Evolutionary conservation across 2,113 vertebrate species (phyloP).

Genomic region (Caranx melampygus): DNA sequence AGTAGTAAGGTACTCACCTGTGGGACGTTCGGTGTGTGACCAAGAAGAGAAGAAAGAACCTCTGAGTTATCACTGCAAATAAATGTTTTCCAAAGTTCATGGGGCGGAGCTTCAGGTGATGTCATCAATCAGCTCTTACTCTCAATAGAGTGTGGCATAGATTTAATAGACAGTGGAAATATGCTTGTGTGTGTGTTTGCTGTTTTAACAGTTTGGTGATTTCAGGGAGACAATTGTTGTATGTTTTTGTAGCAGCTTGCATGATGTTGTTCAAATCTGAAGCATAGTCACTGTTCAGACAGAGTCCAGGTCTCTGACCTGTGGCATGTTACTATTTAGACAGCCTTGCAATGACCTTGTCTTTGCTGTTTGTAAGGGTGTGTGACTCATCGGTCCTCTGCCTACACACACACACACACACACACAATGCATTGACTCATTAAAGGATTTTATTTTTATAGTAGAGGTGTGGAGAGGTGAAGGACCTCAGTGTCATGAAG

Average conservation of each 20-base stretch:
- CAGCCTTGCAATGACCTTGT: slow-evolving; percentile 55
- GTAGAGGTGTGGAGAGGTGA: slow-evolving; percentile 41
- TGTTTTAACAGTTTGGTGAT: not conserved
- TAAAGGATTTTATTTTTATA: slow-evolving; percentile 47
- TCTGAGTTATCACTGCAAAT: not conserved
- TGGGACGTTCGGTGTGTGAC: slow-evolving; percentile 6
- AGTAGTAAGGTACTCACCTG: slow-evolving; percentile 45
- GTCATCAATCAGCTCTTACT: slow-evolving; percentile 8
- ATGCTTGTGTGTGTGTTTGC: not conserved
- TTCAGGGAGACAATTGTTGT: not conserved
- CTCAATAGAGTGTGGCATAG: not conserved
- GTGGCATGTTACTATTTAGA: slow-evolving; percentile 71
- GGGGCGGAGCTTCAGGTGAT: slow-evolving; percentile 71
- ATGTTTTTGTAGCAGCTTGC: not conserved
- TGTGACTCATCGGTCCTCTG: slow-evolving; percentile 74
- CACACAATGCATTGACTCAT: not conserved
- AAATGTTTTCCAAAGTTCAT: slow-evolving; percentile 70
- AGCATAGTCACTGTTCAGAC: not conserved
- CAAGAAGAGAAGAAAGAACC: slow-evolving; percentile 12
- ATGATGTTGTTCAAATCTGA: too few relatives aligned
- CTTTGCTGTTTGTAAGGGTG: slow-evolving; percentile 27
- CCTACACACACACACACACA: slow-evolving; percentile 17
- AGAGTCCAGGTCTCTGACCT: slow-evolving; percentile 58
- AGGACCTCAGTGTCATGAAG: slow-evolving; percentile 37
- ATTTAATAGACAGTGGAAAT: not conserved